Evolutionary conservation across 2,888 invertebrate genomes (phyloP).

Genomic region (Drosophila barbarae): DNA sequence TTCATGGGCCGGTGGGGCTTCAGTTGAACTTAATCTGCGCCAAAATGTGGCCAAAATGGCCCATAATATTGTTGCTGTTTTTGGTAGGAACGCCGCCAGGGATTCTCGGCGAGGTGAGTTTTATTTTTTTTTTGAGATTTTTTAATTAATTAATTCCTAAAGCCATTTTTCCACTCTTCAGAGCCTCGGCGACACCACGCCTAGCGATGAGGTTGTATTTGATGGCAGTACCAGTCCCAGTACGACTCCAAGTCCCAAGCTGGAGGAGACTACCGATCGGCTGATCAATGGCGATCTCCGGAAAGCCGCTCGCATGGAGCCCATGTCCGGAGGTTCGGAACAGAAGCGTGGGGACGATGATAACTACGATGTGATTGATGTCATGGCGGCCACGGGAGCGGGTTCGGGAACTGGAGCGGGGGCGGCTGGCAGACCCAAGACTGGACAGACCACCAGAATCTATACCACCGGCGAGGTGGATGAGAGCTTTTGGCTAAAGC

Average conservation of each 20-base stretch:
- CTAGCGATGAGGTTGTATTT: conserved; percentile 9
- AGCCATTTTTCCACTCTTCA: not conserved
- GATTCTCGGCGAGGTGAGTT: conserved; percentile 16
- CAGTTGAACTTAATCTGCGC: conserved; percentile 17
- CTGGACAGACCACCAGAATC: conserved; percentile 69
- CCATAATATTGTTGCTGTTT: conserved; percentile 17
- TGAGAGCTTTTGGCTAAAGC: conserved; percentile 74
- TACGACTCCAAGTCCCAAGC: conserved; percentile 1
- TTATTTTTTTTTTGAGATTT: no score
- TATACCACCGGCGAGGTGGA: conserved; percentile 69
- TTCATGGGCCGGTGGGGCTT: conserved; percentile 24
- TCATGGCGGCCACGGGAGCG: conserved; percentile 48
- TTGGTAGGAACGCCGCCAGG: not conserved
- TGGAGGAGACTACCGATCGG: conserved; percentile 24
- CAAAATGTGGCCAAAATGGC: conserved; percentile 28
- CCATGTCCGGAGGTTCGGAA: not conserved
- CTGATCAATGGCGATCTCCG: conserved; percentile 5
- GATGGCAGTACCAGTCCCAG: conserved; percentile 14
- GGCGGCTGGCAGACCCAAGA: conserved; percentile 43
- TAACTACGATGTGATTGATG: conserved; percentile 65
- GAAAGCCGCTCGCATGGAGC: conserved; percentile 10
- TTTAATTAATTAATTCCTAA: not conserved
- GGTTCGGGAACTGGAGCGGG: not conserved
- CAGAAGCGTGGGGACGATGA: conserved; percentile 6
- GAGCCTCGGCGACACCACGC: conserved; percentile 19